Base-by-base conservation (phyloP, 2,888 invertebrate genomes). In the Horisme vitalbata region DNA sequence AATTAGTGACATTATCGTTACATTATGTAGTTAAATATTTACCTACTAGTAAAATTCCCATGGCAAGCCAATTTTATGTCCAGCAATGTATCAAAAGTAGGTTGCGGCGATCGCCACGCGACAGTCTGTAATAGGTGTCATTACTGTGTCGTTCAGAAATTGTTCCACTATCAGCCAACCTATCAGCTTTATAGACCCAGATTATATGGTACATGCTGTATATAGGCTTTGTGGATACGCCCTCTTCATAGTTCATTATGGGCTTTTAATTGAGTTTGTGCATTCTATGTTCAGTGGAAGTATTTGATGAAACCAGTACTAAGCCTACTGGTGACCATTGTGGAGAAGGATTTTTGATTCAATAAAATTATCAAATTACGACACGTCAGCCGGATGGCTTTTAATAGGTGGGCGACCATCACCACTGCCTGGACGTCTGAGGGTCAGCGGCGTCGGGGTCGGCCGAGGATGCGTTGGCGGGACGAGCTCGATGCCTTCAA, bases 111-210 rank as follows among this genome's bases (percentile, higher is more conserved):
- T 56, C 54, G 67, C 74, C 65, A 75, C 79, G 85, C 85, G 87
- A 84, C 87, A 86, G 80, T 81, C 63, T 62, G 68, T 88, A 89
- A 89, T 89, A 84, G 85, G 77, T 89, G 86, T 89, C 88, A 89
- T 89, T 89, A 89, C 72, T 69, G 75, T 79, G 84, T 82, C 84
- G 85, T 79, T 76, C 83, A 80, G 86, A 87, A 89, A 89, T 89
- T 88, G 86, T 85, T 82, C 75, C 67, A 80, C 84, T 88, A 88
- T 88, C 88, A 83, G 79, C 79, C 65, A 80, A 83, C 79, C 77
- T 85, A 89, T 87, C 88, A 83, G 63, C 60, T 87, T 87, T 87
- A 86, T 87, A 86, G 84, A 81, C 74, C 65, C 74, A 85, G 87
- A 88, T 88, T 88, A 87, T 80, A 87, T 75, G 81, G 75, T 77